A percentile compares a stretch with the other conserved stretches of the same genome.
These are phyloP conservation scores for Glareola pratincola DNA, from an alignment of 2,113 vertebrate species.

Conservation along the genomic window DNA sequence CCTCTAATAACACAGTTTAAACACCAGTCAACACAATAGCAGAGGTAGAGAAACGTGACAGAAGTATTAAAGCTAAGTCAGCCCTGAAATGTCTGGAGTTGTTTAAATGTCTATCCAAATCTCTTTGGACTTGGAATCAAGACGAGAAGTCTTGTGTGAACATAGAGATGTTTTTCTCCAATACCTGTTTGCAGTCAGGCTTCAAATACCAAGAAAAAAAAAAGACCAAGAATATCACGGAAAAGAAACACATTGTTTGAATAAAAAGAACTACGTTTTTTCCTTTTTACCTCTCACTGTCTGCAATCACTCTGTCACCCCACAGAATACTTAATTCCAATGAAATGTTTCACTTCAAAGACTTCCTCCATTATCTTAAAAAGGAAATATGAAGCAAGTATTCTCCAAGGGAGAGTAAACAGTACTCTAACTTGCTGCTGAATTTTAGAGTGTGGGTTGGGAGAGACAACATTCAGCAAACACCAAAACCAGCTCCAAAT, in stretches of 20 bases:
- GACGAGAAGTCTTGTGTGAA: constrained; percentile 5
- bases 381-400: constrained; percentile 6
- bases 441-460: neutral
- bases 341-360: neutral
- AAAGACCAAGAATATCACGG: neutral
- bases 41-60: neutral
- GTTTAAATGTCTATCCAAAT: neutral
- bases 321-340: neutral
- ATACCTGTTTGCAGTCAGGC: neutral
- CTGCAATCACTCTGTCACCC: neutral
- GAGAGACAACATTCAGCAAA: neutral
- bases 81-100: constrained; percentile 11
- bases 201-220: neutral
- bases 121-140: neutral
- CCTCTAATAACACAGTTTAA: constrained; percentile 19
- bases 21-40: neutral
- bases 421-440: neutral
- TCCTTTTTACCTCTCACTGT: neutral
- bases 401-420: constrained; percentile 1
- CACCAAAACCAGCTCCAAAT: neutral
- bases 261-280: neutral
- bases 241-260: neutral
- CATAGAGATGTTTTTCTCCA: neutral
- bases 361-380: neutral
- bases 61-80: constrained; percentile 16